These are phyloP conservation scores for Catocala fraxini DNA, from an alignment of 2,888 invertebrate species.

Conservation along the genomic window DNA sequence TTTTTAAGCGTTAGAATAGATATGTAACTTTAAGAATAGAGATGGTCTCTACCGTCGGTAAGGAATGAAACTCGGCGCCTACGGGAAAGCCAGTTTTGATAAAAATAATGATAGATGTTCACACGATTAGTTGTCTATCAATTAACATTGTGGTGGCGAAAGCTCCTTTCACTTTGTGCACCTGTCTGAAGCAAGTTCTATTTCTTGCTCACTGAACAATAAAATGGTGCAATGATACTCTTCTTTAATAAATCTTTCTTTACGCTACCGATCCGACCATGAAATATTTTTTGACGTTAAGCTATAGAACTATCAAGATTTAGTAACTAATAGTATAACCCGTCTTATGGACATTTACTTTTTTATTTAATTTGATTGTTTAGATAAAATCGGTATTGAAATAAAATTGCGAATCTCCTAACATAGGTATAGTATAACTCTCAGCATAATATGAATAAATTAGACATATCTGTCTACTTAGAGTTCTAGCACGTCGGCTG, in stretches of 20 bases:
- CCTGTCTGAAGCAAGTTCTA: background rate
- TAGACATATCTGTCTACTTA: slow-evolving; percentile 2
- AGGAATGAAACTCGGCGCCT: background rate
- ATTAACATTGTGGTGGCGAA: background rate
- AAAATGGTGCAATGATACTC: background rate
- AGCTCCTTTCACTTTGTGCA: slow-evolving; percentile 7
- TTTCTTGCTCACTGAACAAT: background rate
- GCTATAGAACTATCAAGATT: too few species aligned
- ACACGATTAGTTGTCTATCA: background rate
- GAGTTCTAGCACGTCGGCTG: slow-evolving; percentile 12
- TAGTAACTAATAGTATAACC: too few species aligned
- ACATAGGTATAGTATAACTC: too few species aligned
- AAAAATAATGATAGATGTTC: slow-evolving; percentile 1
- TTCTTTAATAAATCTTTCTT: background rate
- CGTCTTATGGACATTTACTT: too few species aligned
- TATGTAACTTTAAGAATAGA: too few species aligned
- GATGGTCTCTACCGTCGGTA: too few species aligned
- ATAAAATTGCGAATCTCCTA: too few species aligned
- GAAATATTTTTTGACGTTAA: too few species aligned
- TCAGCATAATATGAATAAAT: background rate
- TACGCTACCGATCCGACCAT: too few species aligned
- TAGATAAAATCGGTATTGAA: too few species aligned
- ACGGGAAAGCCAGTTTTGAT: background rate
- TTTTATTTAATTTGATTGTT: too few species aligned
- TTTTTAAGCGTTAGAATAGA: too few species aligned